Base-by-base conservation (phyloP, 2,888 invertebrate species). In the Tribolium freemani region DNA sequence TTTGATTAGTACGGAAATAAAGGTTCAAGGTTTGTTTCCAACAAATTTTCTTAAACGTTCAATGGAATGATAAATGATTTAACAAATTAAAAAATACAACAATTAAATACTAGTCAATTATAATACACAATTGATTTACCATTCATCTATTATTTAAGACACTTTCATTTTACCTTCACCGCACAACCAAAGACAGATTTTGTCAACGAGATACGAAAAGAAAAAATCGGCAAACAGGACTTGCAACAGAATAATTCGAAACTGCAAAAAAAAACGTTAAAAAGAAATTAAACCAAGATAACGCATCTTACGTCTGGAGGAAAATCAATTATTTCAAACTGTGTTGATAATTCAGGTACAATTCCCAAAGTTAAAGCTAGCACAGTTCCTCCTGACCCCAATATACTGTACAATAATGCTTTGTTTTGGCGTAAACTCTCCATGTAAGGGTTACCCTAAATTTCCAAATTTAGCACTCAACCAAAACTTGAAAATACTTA, bases 361-460 rank as follows among this genome's bases (percentile, higher is more conserved):
- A 94, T 78, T 8, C 97, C 97, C 71, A 95, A 90, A 3, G 97
- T 95, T 54, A 99, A 89, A 46, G 93, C 91, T 68, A 98, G 88
- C 64, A 99, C 95, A 11, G 94, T 91, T 30, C 91, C 91, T 26
- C 94, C 93, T 4, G 98, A 96, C 75, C 93, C 89, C 72, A 96
- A 78, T 75, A 99, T 91, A 83, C 98, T 97, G 88, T 96, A 98
- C 82, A 99, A 87, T 76, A 99, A 89, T 2, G 97, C 93, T 84
- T 94, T 94, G 88, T 99, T 99, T 86, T 97, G 96, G 53, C 89
- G 88, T 61, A 99, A 88, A 82, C 97, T 96, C 87, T 99, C 98
- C 99, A 99, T 99, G 84, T 96, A 99, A 1, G 99, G 99, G 86
- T 96, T 94, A 4, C 99, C 99, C 98, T 98, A 85, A 85, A 81